A percentile compares a stretch with the other conserved stretches of the same genome.
These are phyloP conservation scores for Petromus typicus DNA, from an alignment of 2,113 vertebrate genomes.

Conservation along the genomic window DNA sequence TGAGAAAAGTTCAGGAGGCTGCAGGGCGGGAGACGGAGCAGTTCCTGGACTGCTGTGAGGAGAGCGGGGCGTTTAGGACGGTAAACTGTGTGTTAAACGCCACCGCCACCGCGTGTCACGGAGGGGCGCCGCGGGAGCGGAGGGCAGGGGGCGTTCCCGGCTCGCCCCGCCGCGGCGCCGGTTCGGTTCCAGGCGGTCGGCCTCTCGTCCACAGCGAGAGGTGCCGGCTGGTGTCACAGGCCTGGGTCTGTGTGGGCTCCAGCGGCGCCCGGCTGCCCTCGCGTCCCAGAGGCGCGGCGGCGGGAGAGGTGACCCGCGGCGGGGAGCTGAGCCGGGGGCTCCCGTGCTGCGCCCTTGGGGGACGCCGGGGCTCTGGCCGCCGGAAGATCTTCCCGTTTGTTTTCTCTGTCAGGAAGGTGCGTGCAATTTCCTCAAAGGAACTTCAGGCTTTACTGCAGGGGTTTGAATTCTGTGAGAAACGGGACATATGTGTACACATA, in stretches of 20 bases:
- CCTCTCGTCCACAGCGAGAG: not conserved
- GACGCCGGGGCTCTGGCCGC: not conserved
- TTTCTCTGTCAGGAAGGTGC: not conserved
- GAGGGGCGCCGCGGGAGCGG: not conserved
- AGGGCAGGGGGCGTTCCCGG: constrained; percentile 62
- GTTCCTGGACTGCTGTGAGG: constrained; percentile 42
- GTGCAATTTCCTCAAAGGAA: constrained; percentile 43
- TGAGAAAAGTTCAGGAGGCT: constrained; percentile 66
- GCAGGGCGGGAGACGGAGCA: constrained; percentile 31
- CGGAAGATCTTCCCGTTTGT: not conserved
- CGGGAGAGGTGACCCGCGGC: constrained; percentile 18
- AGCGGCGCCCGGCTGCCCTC: not conserved
- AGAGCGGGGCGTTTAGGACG: constrained; percentile 11
- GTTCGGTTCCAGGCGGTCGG: not conserved
- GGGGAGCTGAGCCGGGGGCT: not conserved
- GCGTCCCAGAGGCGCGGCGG: not conserved
- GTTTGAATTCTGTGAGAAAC: constrained; percentile 48
- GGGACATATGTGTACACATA: not conserved
- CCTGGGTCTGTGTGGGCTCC: not conserved
- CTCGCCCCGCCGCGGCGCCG: not conserved
- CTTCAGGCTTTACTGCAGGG: constrained; percentile 31
- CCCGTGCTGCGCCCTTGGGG: not conserved
- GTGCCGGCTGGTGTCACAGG: constrained; percentile 27
- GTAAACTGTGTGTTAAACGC: constrained; percentile 39
- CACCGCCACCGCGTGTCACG: constrained; percentile 37